phyloP scores from a whole-genome alignment of 2,797 vertebrate species.

The Sarcoramphus papa region DNA sequence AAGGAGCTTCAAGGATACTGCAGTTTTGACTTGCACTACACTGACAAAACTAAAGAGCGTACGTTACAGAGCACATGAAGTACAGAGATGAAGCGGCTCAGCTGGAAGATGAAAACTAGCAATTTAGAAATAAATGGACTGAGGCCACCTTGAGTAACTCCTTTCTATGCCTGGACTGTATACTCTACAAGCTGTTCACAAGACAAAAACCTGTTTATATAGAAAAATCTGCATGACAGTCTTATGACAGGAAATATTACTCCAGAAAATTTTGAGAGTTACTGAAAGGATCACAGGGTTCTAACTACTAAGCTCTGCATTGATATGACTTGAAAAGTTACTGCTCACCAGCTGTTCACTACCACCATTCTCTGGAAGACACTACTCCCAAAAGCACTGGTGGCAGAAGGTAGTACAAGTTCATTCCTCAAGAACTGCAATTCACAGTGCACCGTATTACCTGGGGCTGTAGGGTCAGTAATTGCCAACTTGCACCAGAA shows the following conservation, averaged over 20 bases:
- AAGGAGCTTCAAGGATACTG: neutral
- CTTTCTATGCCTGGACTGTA: neutral
- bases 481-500: neutral
- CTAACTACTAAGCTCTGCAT: neutral
- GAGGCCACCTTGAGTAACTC: neutral
- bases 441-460: fast-evolving
- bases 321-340: neutral
- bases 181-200: neutral
- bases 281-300: neutral
- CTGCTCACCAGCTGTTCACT: neutral
- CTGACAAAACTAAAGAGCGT: neutral
- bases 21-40: neutral
- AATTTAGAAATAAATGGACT: neutral
- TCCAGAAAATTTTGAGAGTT: neutral
- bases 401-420: neutral
- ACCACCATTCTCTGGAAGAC: neutral
- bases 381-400: neutral
- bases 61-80: neutral
- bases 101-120: neutral
- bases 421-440: neutral
- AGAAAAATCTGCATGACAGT: neutral
- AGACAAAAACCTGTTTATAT: neutral
- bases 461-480: neutral
- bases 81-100: neutral
- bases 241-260: neutral